Percentiles rank a stretch among this genome's conserved stretches.
Evolutionary conservation across 2,797 vertebrate species (phyloP).

Genomic region (Enteromius anoplus): DNA sequence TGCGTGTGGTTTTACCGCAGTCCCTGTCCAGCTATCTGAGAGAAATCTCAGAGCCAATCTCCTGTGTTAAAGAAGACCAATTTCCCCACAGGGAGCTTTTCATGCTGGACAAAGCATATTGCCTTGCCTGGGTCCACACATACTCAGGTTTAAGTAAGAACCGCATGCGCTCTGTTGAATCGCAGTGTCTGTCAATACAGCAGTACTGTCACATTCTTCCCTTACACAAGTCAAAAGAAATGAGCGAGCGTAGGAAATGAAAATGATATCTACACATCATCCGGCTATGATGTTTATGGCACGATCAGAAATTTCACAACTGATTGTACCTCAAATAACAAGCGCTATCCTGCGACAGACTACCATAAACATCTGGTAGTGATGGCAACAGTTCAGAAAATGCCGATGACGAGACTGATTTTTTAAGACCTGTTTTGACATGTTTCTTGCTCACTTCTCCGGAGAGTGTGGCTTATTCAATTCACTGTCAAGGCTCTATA

Average conservation of each 20-base stretch:
- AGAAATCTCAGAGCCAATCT: slow-evolving; percentile 52
- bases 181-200: slow-evolving; percentile 7
- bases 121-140: slow-evolving; percentile 43
- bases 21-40: slow-evolving; percentile 45
- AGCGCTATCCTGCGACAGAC: slow-evolving; percentile 2
- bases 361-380: slow-evolving; percentile 35
- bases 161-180: slow-evolving; percentile 16
- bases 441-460: slow-evolving; percentile 43
- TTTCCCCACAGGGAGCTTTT: slow-evolving; percentile 65
- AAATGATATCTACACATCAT: slow-evolving; percentile 7
- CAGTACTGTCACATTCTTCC: slow-evolving; percentile 5
- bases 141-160: slow-evolving; percentile 35
- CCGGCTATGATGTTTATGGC: neutral
- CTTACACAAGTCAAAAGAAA: neutral
- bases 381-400: slow-evolving; percentile 43
- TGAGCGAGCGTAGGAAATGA: neutral
- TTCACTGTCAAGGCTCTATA: slow-evolving; percentile 62
- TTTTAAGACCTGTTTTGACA: slow-evolving; percentile 52
- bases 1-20: slow-evolving; percentile 49
- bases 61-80: slow-evolving; percentile 67
- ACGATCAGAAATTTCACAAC: slow-evolving; percentile 21
- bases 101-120: slow-evolving; percentile 53
- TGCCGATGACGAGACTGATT: slow-evolving; percentile 42
- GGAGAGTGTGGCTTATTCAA: slow-evolving; percentile 59
- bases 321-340: slow-evolving; percentile 38